Evolutionary conservation across 2,113 vertebrate genomes (phyloP).

Genomic region (Mus musculus): DNA sequence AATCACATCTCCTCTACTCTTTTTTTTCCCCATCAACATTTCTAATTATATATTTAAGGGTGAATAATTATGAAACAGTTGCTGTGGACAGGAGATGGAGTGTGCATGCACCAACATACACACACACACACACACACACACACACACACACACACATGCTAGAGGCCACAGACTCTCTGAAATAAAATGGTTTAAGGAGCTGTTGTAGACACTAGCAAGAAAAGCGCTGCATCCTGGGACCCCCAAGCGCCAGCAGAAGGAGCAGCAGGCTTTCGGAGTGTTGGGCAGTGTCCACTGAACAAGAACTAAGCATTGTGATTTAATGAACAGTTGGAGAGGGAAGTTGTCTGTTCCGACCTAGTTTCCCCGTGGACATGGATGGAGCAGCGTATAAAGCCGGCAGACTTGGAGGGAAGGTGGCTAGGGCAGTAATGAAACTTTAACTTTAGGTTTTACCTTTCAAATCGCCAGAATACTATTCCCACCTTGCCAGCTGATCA

Average conservation of each 20-base stretch:
- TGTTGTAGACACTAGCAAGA: background rate
- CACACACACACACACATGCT: rapidly evolving
- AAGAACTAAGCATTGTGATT: background rate
- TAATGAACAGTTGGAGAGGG: background rate
- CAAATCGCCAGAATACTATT: background rate
- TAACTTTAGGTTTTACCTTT: background rate
- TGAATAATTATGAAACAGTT: background rate
- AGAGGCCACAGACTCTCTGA: background rate
- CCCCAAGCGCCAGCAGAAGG: background rate
- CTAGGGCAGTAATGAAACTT: too few species aligned
- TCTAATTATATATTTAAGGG: background rate
- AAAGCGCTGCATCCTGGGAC: background rate
- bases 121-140: too few species aligned
- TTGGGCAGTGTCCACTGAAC: background rate
- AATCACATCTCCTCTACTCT: background rate
- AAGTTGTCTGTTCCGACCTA: background rate
- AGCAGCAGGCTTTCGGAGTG: background rate
- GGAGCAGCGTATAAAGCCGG: background rate
- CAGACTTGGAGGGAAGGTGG: background rate
- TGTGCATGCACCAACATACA: too few species aligned
- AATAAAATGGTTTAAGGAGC: background rate
- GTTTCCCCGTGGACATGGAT: background rate
- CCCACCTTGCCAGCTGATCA: background rate
- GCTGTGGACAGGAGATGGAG: background rate
- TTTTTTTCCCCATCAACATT: background rate